Evolutionary conservation across 2,113 vertebrate genomes (phyloP), one percentile per base, ranked within the genome.

Genomic region (Corynorhinus townsendii): DNA sequence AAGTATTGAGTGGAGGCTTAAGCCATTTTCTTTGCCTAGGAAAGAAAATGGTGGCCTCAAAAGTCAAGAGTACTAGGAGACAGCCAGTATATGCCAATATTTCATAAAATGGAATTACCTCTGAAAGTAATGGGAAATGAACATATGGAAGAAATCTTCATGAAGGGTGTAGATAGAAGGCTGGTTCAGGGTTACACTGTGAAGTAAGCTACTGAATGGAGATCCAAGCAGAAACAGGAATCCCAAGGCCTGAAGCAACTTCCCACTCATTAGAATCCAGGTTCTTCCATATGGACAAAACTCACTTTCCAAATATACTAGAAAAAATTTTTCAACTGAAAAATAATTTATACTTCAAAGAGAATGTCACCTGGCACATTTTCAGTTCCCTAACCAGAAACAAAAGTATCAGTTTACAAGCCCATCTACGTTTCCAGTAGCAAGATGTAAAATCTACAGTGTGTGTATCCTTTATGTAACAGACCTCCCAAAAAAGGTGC

Each of bases 321-420:
- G 54, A 7, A 30, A 35, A 59, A 68, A 85, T 12, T 72, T 85
- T 14, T 76, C 30, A 73, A 26, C 4, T 59, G 38, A 80, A 86
- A 75, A 35, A 76, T 26, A 11, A 91, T 84, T 92, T 85, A 92
- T 19, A 89, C 28, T 96, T 89, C 66, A 90, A 90, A 86, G 30
- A 84, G 17, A 89, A 82, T 75, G 43, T 64, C 40, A 90, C n/a
- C 20, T 69, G 59, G 59, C 22, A 5, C 68, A 40, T 91, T 92
- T 90, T 90, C 26, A 89, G 35, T 82, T 92, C 45, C 30, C 72
- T 69, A 81, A 20, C 12, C 30, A 93, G 12, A 81, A 43, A 85
- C 9, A 92, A 96, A 90, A 69, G 5, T 54, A 86, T 71, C 59
- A 28, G 7, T 79, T 83, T 93, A 94, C 0, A 75, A 91, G 26